phyloP scores from a whole-genome alignment of 2,113 vertebrate genomes.

The Spermophilus dauricus region DNA sequence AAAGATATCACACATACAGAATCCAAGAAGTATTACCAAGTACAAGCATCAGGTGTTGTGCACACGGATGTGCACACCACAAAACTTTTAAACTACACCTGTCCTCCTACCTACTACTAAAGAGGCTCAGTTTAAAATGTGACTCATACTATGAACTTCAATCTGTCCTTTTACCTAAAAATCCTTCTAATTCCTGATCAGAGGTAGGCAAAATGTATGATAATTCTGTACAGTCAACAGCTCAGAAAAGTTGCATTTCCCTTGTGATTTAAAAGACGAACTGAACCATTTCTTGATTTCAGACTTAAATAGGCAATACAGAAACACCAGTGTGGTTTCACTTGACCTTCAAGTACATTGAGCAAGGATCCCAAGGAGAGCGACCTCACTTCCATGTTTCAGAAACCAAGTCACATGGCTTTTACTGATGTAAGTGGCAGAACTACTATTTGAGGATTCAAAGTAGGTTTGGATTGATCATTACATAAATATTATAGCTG shows the following conservation, averaged over 20 bases:
- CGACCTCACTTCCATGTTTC: background rate
- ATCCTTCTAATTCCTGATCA: background rate
- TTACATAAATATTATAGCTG: constrained; percentile 51
- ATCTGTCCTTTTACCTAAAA: background rate
- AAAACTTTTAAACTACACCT: background rate
- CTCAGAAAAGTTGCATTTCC: background rate
- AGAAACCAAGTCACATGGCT: background rate
- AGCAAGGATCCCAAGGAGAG: background rate
- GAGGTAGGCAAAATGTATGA: background rate
- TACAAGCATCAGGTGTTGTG: background rate
- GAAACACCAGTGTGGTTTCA: background rate
- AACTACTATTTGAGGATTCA: background rate
- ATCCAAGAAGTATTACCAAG: background rate
- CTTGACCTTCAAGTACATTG: background rate
- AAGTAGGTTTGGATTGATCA: constrained; percentile 50
- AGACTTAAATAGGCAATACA: fast-evolving
- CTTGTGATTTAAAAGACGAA: background rate
- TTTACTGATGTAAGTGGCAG: constrained; percentile 22
- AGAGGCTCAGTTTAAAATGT: background rate
- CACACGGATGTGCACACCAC: background rate
- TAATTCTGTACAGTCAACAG: background rate
- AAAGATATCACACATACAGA: background rate
- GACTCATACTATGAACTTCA: background rate
- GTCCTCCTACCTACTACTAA: background rate
- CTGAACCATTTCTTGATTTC: background rate